Conservation (phyloP, 2,113 vertebrate species). For the Festucalex cinctus region DNA sequence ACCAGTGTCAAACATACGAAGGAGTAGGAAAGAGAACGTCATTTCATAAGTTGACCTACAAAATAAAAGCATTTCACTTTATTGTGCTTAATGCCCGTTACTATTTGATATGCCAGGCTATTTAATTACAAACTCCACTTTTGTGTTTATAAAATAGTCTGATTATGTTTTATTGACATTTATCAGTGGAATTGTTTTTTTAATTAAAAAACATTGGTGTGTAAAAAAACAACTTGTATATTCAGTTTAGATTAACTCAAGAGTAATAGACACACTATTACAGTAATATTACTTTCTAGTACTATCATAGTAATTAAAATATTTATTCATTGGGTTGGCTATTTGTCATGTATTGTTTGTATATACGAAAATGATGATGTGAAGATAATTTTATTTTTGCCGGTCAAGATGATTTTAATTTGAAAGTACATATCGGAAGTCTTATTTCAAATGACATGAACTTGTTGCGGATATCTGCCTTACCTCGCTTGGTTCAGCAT, state of each 20-base stretch:
- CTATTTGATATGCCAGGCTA: too few species aligned
- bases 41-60: not conserved
- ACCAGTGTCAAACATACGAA: not conserved
- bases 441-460: rapidly evolving
- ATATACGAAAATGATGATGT: not conserved
- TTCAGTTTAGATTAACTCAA: too few species aligned
- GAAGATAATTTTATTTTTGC: too few species aligned
- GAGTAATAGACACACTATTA: too few species aligned
- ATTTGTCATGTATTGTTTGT: not conserved
- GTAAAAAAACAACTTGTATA: too few species aligned
- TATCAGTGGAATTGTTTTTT: not conserved
- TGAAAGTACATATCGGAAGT: slow-evolving; percentile 41
- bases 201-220: not conserved
- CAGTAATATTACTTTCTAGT: too few species aligned
- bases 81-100: not conserved
- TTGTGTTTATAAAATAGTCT: too few species aligned
- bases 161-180: not conserved
- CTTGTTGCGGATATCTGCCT: slow-evolving; percentile 1
- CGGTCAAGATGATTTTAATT: slow-evolving; percentile 18
- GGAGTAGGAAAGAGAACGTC: not conserved
- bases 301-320: too few species aligned
- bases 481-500: slow-evolving; percentile 37
- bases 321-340: not conserved
- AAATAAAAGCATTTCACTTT: slow-evolving; percentile 24
- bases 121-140: too few species aligned